Evolutionary conservation across 2,113 vertebrate species (phyloP), one percentile per base, ranked within the genome.

Genomic region (Sapayoa aenigma): DNA sequence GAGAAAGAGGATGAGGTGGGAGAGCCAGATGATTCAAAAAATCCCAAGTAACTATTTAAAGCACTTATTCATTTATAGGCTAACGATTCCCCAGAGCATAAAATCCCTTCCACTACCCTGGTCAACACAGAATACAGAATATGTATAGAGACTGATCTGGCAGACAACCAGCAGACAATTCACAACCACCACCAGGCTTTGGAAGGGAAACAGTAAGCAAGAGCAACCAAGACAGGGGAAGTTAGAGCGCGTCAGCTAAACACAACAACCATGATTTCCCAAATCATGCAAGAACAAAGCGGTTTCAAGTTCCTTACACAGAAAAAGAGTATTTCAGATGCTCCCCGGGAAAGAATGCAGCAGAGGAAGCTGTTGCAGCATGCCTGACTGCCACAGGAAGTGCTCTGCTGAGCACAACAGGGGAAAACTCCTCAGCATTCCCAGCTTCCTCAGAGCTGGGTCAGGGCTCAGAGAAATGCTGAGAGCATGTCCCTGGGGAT

Each of bases 111-210:
- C 52, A 52, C 24, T 65, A 9, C 42, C 22, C 63, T 69, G 52
- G 55, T 63, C 63, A 83, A 74, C 52, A 52, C 12, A 72, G 39
- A 41, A 39, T 18, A 84, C 24, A n/a, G n/a, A n/a, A 5, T 33
- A 87, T 37, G 33, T 90, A 46, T 24, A 92, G 53, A 89, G 33
- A 89, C 22, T 27, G 19, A 72, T 55, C 41, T 67, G 44, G 39
- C 17, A 67, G 86, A 90, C 83, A 95, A 87, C n/a, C n/a, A n/a
- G n/a, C n/a, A n/a, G n/a, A n/a, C n/a, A 96, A 97, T 97, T 95
- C 95, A 96, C 69, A 98, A 94, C 22, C 60, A 63, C 53, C 53
- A 90, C 81, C 75, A 74, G 71, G 50, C 71, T 93, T 91, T 94
- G 84, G 63, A 96, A 94, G 67, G 75, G 65, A 95, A 95, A 84